These are phyloP conservation scores for Idaea aversata DNA, from an alignment of 2,888 invertebrate genomes.

Conservation along the genomic window DNA sequence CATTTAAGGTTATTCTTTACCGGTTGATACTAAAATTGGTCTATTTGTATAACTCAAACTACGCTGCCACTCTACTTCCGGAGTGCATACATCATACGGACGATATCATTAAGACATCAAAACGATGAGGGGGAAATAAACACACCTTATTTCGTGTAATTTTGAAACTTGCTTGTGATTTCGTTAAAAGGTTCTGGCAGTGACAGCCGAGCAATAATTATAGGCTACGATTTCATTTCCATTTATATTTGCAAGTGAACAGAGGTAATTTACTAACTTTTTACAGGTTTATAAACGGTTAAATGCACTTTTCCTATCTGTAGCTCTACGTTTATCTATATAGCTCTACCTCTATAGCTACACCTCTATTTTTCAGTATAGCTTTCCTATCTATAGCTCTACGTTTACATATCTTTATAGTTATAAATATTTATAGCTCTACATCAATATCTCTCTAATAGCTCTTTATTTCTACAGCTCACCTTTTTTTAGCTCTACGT, in stretches of 20 bases:
- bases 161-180: constrained; percentile 56
- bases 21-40: constrained; percentile 16
- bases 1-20: not conserved
- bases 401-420: not conserved
- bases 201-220: constrained; percentile 27
- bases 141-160: constrained; percentile 59
- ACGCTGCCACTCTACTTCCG: constrained; percentile 56
- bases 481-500: too few species aligned
- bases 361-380: too few species aligned
- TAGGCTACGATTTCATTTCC: constrained; percentile 17
- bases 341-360: not conserved
- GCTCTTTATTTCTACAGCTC: too few species aligned
- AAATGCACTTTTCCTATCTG: not conserved
- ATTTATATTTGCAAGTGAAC: constrained; percentile 8
- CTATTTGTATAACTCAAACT: constrained; percentile 29
- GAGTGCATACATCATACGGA: constrained; percentile 64
- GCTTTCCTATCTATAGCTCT: too few species aligned
- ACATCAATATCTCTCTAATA: too few species aligned
- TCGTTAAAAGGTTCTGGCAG: constrained; percentile 41
- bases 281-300: not conserved
- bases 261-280: not conserved
- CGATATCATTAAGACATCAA: constrained; percentile 74
- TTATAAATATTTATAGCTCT: not conserved
- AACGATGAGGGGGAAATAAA: constrained; percentile 51
- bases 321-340: not conserved